Evolutionary conservation across 2,113 vertebrate genomes (phyloP), one percentile per base, ranked within the genome.

Genomic region (Odontophorus gujanensis): DNA sequence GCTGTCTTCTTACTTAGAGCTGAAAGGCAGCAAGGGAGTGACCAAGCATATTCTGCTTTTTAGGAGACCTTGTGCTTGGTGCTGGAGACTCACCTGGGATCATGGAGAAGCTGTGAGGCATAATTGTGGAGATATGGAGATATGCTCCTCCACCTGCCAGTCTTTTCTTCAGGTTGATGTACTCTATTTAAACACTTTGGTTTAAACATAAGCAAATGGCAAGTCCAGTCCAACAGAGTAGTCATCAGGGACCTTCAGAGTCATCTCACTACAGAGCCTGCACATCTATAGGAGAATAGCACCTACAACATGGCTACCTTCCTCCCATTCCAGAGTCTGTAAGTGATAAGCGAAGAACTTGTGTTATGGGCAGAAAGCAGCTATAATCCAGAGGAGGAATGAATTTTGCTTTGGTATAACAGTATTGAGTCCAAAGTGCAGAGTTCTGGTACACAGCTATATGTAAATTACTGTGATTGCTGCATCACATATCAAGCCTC

Each of bases 61-160:
- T 7, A 28, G 40, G 20, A 58, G 6, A 34, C 7, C 48, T 69
- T 0, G 0, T 53, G 47, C 18, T 67, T 86, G 20, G 7, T n/a
- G 5, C 9, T 65, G 59, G 36, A 32, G 30, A 15, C 40, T 7
- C 26, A 61, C 4, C n/a, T 66, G 53, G 4, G 14, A 47, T 48
- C 81, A 21, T 30, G n/a, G 26, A 76, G 71, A 68, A 47, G 8
- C 4, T 68, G n/a, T 42, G 50, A 50, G 12, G 38, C 48, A 18
- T 48, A 40, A 24, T 13, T 76, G 73, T 12, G 11, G 13, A 75
- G 22, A 14, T n/a, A 43, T 0, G 4, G 36, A 53, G 7, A 34
- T 34, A 22, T 18, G 28, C 3, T 5, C 2, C 5, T 63, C 61
- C 36, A 40, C 9, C 13, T 48, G 22, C 2, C 10, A 55, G 6